Evolutionary conservation across 2,888 invertebrate genomes (phyloP), one percentile per base, ranked within the genome.

Genomic region (Ellobium chinense): DNA sequence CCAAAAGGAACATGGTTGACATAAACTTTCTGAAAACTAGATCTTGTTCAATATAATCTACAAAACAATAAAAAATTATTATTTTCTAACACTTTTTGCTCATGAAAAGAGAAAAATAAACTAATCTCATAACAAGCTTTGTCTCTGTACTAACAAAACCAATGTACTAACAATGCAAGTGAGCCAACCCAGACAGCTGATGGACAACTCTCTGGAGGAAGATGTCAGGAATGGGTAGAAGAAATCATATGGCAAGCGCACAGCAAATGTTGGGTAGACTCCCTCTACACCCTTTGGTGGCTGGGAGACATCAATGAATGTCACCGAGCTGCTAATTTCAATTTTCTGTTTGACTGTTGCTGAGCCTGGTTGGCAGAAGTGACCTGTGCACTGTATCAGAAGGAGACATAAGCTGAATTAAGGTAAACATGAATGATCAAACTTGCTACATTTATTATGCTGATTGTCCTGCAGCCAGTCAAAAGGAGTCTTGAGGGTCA

Each of bases 211-310:
- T 21, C 27, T 74, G 39, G 78, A 14, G 39, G 82, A 66, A 31
- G 70, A 54, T 14, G 29, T 78, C 31, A 86, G 81, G 80, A 92
- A 92, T 14, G 96, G 96, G 89, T 96, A 95, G 91, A 96, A 96
- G 91, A 96, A 96, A 91, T 96, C 95, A 85, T 94, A 94, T 1
- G 96, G 96, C 77, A 96, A 93, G 91, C 94, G 94, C 80, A 96
- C 94, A 87, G 95, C 94, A 79, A 96, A 93, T 82, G 95, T 94
- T 27, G 96, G 96, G 80, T 95, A 94, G 78, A 94, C 94, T 12
- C 95, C 95, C 86, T 94, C 94, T 68, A 93, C 92, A 77, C 93
- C 93, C 46, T 93, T 92, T 0, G 94, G 93, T 2, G 94, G 93
- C 58, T 91, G 90, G 0, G 94, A 94, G 5, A 94, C 92, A 85